Base-by-base conservation (phyloP, 2,888 invertebrate species). In the Dusona sp. region DNA sequence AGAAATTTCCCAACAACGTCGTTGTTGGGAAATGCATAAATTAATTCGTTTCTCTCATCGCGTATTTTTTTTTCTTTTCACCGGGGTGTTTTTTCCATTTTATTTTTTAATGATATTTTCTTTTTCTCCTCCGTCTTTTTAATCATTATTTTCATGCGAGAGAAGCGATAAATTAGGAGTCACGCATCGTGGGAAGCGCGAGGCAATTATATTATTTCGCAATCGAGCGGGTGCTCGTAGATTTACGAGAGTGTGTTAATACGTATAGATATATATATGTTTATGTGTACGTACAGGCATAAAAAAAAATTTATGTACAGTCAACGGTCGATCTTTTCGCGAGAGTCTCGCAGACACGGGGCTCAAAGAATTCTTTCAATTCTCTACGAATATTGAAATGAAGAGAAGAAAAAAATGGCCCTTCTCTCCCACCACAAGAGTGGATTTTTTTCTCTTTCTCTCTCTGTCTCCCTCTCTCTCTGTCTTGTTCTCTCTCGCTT, bases 171-270 rank as follows among this genome's bases (percentile, higher is more conserved):
- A 86, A 86, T 86, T 83, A 83, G 83, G 86, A 86, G 83, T 86
- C 83, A 86, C 86, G 84, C 83, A 87, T 85, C 87, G 87, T 87
- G 86, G 67, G 87, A 87, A 88, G 79, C 83, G 72, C 83, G 83
- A 86, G 85, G 86, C 86, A 86, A 87, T 87, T 88, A 80, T 83
- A 88, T 83, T 78, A 85, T 88, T 88, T 85, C 75, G 86, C 83
- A 88, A 86, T 87, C 83, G 68, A 57, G 79, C 73, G 75, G 72
- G 75, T 82, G 75, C 70, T 80, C 67, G 70, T 64, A 36, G 22
- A 74, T 54, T 38, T 42, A 74, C 82, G 72, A 36, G 61, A 61
- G 67, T 54, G 72, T 54, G 73, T 80, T 61, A 11, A 61, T 61
- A 29, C 42, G 33, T 65, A 33, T 61, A 25, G 25, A 29, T 64